Evolutionary conservation across 2,797 vertebrate species (phyloP).

Genomic region (Poeciliopsis gracilis): DNA sequence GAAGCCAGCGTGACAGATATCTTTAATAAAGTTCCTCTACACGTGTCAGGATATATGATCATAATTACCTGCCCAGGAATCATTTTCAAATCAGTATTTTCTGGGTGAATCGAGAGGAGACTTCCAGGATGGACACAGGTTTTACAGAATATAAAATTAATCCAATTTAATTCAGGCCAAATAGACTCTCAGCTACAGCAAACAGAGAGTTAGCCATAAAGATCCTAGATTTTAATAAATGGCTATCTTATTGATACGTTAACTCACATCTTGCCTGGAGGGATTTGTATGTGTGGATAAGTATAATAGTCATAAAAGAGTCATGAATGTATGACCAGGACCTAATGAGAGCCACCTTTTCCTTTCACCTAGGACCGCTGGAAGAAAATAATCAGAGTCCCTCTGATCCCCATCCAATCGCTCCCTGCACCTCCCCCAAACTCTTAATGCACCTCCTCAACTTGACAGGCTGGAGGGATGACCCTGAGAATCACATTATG

Average conservation of each 20-base stretch:
- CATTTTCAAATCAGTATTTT: constrained; percentile 65
- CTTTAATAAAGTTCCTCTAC: constrained; percentile 78
- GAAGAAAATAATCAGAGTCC: constrained; percentile 70
- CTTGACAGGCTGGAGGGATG: constrained; percentile 83
- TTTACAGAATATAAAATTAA: constrained; percentile 18
- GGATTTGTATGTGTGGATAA: constrained; percentile 11
- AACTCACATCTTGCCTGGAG: neutral
- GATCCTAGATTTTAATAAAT: constrained; percentile 18
- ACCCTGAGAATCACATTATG: constrained; percentile 86
- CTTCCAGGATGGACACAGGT: neutral
- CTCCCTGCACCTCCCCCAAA: constrained; percentile 1
- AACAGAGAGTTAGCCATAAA: constrained; percentile 45
- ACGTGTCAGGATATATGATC: constrained; percentile 66
- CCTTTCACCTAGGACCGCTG: constrained; percentile 44
- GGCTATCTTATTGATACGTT: constrained; percentile 12
- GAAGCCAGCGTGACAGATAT: constrained; percentile 74
- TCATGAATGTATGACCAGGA: constrained; percentile 59
- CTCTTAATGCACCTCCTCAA: constrained; percentile 34
- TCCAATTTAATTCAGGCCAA: neutral
- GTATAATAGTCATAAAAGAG: constrained; percentile 53
- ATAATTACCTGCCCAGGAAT: constrained; percentile 67
- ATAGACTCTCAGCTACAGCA: constrained; percentile 29
- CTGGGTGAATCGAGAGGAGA: constrained; percentile 44
- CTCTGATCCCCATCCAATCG: constrained; percentile 18
- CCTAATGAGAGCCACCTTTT: constrained; percentile 65